A percentile compares a stretch with the other conserved stretches of the same genome.
Evolutionary conservation across 2,888 invertebrate species (phyloP).

Genomic region (Hedychridium roseum): DNA sequence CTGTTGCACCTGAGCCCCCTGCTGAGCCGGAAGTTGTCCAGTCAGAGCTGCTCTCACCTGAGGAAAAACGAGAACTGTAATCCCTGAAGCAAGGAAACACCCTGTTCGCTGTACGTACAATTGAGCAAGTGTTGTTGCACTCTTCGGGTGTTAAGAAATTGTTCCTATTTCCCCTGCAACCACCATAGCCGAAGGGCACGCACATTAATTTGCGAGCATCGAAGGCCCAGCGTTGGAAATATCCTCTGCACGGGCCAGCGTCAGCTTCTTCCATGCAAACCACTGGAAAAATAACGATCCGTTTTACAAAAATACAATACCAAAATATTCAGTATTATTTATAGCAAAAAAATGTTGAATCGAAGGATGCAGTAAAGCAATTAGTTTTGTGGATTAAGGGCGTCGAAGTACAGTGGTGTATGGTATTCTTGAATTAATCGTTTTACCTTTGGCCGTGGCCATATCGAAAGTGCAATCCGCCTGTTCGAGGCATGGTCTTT

Average conservation of each 20-base stretch:
- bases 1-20: constrained; percentile 1
- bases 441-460: constrained; percentile 78
- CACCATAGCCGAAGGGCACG: constrained; percentile 87
- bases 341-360: too few species aligned
- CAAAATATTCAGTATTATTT: too few species aligned
- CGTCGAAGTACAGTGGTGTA: too few species aligned
- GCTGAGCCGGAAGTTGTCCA: constrained; percentile 31
- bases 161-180: constrained; percentile 89
- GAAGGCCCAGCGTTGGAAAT: constrained; percentile 89
- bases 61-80: neutral
- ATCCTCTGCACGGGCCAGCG: constrained; percentile 87
- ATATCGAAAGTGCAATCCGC: constrained; percentile 77
- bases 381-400: too few species aligned
- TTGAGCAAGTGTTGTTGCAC: constrained; percentile 76
- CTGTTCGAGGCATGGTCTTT: constrained; percentile 74
- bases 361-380: too few species aligned
- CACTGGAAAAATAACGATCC: too few species aligned
- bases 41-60: constrained; percentile 43
- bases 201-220: constrained; percentile 79
- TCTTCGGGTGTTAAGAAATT: constrained; percentile 86
- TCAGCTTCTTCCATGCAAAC: constrained; percentile 84
- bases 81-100: neutral
- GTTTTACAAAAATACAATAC: too few species aligned
- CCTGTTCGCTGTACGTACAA: constrained; percentile 62
- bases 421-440: neutral